Evolutionary conservation across 2,888 invertebrate genomes (phyloP), one percentile per base, ranked within the genome.

Genomic region (Apodemia mormo): DNA sequence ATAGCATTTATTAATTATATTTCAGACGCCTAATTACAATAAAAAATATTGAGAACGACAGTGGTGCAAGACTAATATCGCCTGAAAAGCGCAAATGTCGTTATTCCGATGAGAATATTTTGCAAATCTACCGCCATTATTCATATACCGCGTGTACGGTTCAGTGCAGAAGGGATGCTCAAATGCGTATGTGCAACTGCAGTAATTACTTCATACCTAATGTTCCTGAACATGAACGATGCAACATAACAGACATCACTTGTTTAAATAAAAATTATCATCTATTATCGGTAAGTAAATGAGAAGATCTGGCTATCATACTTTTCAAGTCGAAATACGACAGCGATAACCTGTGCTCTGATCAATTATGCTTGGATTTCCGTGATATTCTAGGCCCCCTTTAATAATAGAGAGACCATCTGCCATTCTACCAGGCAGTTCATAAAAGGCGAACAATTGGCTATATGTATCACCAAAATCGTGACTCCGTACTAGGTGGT

Each of bases 111-210:
- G 97, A 97, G 84, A 93, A 95, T 75, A 85, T 82, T 54, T 74
- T 92, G 66, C 79, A 90, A 56, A 95, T 96, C 0, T 95, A 96
- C 81, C 87, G 88, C 0, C 92, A 94, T 80, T 97, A 97, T 77
- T 96, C 96, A 67, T 92, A 92, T 76, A 95, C 95, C 49, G 96
- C 96, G 0, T 97, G 97, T 79, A 94, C 95, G 7, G 95, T 96
- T 0, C 96, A 97, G 78, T 96, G 96, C 77, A 94, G 96, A 68
- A 96, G 95, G 82, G 92, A 95, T 69, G 95, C 95, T 0, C 96
- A 96, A 79, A 76, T 96, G 14, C 82, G 88, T 58, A 82, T 94
- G 8, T 96, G 96, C 80, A 95, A 95, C 76, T 96, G 96, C 82
- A 94, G 95, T 2, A 96, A 95, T 77, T 96, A 96, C 81, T 92